Evolutionary conservation across 2,113 vertebrate genomes (phyloP), one percentile per base, ranked within the genome.

Genomic region (Eulacestoma nigropectus): DNA sequence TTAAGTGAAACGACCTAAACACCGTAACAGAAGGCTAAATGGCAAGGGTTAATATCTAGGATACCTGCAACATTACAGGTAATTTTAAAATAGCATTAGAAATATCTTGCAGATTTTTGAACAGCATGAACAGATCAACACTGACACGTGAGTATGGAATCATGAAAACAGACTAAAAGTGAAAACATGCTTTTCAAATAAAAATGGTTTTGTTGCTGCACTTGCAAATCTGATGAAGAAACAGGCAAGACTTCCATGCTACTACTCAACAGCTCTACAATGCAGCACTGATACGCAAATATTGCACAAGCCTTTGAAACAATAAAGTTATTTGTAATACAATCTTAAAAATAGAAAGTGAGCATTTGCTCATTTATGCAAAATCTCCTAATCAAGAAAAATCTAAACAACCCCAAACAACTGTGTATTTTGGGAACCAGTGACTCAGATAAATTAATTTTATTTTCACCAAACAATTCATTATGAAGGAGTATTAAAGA

Each of bases 1-100:
- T 41, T 21, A 68, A 78, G 16, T 44, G 39, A 49, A 64, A 57
- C 2, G 4, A 81, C 11, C 32, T 46, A 5, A 76, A 70, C 5
- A 5, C 18, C 7, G 1, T 5, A 21, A 37, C 0, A 50, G 33
- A 26, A 9, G 10, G 3, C 10, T 30, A 46, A 72, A 56, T 4
- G 12, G 37, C 6, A 50, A 30, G 1, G 7, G 23, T 25, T 49
- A 26, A 9, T 13, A 70, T 5, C 44, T 6, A 37, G 20, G 46
- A 53, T 25, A 49, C 22, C 47, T 32, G 32, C 52, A 75, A 41
- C 6, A 6, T 10, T 20, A n/a, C 29, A 35, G 26, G 37, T 32
- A 11, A 33, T 44, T 72, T 70, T 3, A 47, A 78, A 77, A 81
- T 0, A 33, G 29, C 29, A 41, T 13, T 10, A 59, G 17, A 44